Percentiles rank a stretch among this genome's conserved stretches.
phyloP scores from a whole-genome alignment of 2,113 vertebrate genomes.

The Todiramphus chloris region DNA sequence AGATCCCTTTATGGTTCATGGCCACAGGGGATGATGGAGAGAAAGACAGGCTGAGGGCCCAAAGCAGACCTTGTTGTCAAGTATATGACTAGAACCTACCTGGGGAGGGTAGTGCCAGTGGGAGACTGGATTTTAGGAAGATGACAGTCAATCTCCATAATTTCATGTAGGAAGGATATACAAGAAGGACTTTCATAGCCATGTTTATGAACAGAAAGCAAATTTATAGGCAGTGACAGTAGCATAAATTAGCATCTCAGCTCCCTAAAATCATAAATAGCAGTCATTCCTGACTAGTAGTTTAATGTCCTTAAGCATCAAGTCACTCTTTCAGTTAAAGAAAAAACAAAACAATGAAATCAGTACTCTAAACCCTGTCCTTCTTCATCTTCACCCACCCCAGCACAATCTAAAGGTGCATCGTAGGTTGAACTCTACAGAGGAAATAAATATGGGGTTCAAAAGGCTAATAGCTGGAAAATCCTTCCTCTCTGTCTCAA shows the following conservation, averaged over 20 bases:
- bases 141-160: neutral
- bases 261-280: neutral
- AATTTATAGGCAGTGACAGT: neutral
- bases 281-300: neutral
- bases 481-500: neutral
- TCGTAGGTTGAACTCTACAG: neutral
- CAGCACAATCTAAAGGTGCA: neutral
- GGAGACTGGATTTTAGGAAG: neutral
- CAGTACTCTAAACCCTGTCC: fast-evolving
- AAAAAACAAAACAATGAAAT: neutral
- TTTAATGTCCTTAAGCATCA: neutral
- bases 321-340: neutral
- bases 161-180: neutral
- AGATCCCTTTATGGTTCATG: neutral
- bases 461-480: neutral
- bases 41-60: neutral
- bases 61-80: neutral
- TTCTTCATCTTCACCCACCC: neutral
- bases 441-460: neutral
- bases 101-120: neutral
- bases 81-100: neutral
- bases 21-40: neutral
- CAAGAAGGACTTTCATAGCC: neutral
- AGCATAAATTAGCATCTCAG: neutral
- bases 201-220: neutral